phyloP scores from a whole-genome alignment of 92 coral and sea anemone genomes.

The Porites cylindrica region DNA sequence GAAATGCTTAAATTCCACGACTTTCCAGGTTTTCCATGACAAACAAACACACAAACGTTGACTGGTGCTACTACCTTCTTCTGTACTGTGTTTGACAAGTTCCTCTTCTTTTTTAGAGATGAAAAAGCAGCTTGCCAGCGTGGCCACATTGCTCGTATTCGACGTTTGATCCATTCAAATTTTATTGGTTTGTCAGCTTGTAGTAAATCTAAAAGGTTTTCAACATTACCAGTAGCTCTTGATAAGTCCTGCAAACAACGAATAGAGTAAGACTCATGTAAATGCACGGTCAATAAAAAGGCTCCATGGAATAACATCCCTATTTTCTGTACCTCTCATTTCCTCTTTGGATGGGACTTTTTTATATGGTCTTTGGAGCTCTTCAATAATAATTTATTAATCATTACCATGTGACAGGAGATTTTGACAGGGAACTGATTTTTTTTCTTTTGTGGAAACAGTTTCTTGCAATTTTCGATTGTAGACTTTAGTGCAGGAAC shows the following conservation, averaged over 20 bases:
- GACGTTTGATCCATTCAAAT: conserved; percentile 86
- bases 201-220: conserved; percentile 60
- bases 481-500: no score
- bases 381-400: no score
- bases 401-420: no score
- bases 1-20: no score
- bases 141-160: conserved; percentile 85
- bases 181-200: conserved; percentile 67
- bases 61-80: conserved; percentile 72
- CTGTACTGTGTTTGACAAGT: conserved; percentile 62
- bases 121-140: conserved; percentile 78
- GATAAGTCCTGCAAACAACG: conserved; percentile 45
- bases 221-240: conserved; percentile 43
- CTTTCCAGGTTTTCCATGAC: no score
- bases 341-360: no score
- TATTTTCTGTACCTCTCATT: no score
- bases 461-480: no score
- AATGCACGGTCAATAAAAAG: neutral
- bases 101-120: conserved; percentile 50
- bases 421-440: no score
- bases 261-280: neutral
- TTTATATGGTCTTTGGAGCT: no score
- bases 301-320: no score
- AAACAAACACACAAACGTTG: neutral
- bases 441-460: no score